Evolutionary conservation across 2,113 vertebrate genomes (phyloP).

Genomic region (Phoenicopterus ruber): DNA sequence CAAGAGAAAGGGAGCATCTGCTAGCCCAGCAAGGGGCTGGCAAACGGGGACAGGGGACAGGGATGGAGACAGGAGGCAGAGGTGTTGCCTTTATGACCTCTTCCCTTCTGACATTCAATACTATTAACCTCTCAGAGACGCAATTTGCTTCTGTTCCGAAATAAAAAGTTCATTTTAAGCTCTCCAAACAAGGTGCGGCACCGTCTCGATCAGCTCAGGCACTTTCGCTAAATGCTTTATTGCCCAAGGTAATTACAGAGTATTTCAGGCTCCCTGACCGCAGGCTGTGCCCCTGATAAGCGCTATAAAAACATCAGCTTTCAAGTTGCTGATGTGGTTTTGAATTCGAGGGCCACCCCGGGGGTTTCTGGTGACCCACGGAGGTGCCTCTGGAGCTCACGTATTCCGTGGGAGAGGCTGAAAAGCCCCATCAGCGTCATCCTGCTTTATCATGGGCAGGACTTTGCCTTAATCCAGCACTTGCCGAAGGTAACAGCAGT

Average conservation of each 20-base stretch:
- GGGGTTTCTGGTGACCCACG: neutral
- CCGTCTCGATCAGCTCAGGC: neutral
- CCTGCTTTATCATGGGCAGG: neutral
- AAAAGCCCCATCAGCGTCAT: neutral
- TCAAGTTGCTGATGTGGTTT: neutral
- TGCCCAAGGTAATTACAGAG: neutral
- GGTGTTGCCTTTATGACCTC: neutral
- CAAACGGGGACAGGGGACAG: neutral
- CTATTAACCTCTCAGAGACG: neutral
- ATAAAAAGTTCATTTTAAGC: neutral
- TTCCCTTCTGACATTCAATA: neutral
- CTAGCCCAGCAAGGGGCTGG: neutral
- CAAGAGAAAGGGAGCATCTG: neutral
- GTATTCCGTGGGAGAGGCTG: neutral
- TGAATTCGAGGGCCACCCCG: rapidly evolving
- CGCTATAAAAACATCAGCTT: neutral
- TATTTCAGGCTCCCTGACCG: neutral
- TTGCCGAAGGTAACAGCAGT: neutral
- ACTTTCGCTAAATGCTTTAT: neutral
- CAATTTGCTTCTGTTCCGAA: neutral
- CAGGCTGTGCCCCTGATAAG: neutral
- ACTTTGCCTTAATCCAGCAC: neutral
- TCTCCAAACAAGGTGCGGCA: neutral
- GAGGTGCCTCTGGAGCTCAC: neutral
- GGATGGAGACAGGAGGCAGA: neutral